Conservation (phyloP, 2,888 invertebrate genomes). For the Eupithecia pulchellata region DNA sequence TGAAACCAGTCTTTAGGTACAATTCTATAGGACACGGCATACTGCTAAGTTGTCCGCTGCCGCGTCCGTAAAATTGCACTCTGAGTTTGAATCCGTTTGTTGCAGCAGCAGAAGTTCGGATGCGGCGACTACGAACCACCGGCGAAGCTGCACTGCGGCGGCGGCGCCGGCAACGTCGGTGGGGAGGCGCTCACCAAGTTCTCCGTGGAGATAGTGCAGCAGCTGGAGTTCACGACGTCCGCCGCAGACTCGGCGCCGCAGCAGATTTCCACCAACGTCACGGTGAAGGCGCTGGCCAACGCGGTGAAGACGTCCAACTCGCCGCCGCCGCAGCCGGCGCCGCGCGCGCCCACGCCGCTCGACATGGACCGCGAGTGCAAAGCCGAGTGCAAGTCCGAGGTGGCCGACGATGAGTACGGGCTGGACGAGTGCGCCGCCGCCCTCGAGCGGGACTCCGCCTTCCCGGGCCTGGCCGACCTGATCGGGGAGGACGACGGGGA, state of each 20-base stretch:
- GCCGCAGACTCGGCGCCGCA: conserved; percentile 94
- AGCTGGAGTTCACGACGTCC: conserved; percentile 94
- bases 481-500: conserved; percentile 94
- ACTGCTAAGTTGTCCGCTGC: neutral
- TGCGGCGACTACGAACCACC: conserved; percentile 91
- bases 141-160: conserved; percentile 88
- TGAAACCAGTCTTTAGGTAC: neutral
- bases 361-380: conserved; percentile 92
- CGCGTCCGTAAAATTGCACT: neutral
- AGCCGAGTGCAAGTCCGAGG: conserved; percentile 92
- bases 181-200: conserved; percentile 89
- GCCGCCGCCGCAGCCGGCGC: conserved; percentile 73
- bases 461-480: conserved; percentile 92
- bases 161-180: conserved; percentile 70
- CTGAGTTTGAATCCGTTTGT: conserved; percentile 51
- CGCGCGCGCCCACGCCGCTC: conserved; percentile 91
- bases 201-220: conserved; percentile 96
- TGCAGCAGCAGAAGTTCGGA: conserved; percentile 94
- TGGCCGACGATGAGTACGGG: conserved; percentile 93
- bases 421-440: conserved; percentile 93
- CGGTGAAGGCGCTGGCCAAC: conserved; percentile 89
- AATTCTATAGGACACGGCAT: neutral
- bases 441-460: conserved; percentile 93
- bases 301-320: conserved; percentile 78
- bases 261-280: conserved; percentile 96